phyloP scores from a whole-genome alignment of 2,113 vertebrate species.

The Paralichthys olivaceus region DNA sequence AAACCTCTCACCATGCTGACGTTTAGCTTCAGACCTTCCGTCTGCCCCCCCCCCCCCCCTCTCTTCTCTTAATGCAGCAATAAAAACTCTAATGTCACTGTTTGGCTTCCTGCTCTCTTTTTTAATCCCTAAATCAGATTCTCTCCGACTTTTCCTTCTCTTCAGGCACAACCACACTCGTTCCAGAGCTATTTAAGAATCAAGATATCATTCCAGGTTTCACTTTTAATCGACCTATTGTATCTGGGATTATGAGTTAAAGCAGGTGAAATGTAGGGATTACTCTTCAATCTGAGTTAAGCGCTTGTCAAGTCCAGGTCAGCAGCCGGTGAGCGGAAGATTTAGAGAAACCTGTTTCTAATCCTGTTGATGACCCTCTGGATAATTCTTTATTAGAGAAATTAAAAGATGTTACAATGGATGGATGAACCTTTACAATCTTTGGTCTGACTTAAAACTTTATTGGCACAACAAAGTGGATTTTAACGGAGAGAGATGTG shows the following conservation, averaged over 20 bases:
- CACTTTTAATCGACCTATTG: not conserved
- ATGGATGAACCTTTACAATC: no score
- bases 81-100: not conserved
- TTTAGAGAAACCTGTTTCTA: not conserved
- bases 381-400: not conserved
- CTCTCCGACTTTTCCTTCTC: not conserved
- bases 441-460: no score
- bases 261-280: slow-evolving; percentile 38
- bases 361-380: not conserved
- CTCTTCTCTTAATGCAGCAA: no score
- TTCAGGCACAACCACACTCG: no score
- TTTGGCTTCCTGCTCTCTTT: not conserved
- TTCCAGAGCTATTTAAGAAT: not conserved
- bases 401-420: no score
- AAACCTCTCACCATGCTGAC: no score
- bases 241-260: slow-evolving; percentile 14
- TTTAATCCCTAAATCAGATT: not conserved
- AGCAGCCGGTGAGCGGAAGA: not conserved
- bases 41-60: not conserved
- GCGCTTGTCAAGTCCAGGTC: not conserved
- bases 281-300: not conserved
- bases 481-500: no score
- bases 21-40: not conserved
- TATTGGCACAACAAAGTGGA: no score
- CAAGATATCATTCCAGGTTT: not conserved